Percentiles rank a stretch among this genome's conserved stretches.
phyloP scores from a whole-genome alignment of 2,113 vertebrate genomes.

The Cyrtonyx montezumae region DNA sequence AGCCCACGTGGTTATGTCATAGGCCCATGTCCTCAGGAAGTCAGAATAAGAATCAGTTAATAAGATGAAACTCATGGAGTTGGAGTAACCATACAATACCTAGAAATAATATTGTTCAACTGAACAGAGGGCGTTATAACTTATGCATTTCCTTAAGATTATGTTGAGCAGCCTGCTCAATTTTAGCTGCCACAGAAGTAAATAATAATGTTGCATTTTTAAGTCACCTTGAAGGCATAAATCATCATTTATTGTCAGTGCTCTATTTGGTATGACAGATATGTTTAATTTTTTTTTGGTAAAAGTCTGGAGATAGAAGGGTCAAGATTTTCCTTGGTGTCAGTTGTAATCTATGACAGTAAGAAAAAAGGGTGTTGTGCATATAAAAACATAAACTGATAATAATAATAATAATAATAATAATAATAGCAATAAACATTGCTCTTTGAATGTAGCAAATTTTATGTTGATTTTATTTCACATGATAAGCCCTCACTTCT shows the following conservation, averaged over 20 bases:
- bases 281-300: neutral
- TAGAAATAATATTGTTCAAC: neutral
- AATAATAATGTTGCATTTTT: neutral
- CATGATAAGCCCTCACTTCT: neutral
- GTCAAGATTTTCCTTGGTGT: neutral
- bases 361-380: neutral
- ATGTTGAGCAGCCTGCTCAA: neutral
- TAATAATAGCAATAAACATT: neutral
- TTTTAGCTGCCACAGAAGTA: neutral
- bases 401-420: neutral
- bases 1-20: neutral
- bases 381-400: neutral
- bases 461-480: constrained; percentile 15
- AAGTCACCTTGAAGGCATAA: neutral
- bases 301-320: neutral
- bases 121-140: neutral
- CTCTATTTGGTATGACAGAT: neutral
- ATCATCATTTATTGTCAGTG: neutral
- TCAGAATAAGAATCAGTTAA: neutral
- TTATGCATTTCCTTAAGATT: neutral
- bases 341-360: neutral
- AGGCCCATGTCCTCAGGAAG: neutral
- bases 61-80: neutral
- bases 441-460: constrained; percentile 16
- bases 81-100: neutral